Percentiles rank a stretch among this genome's conserved stretches.
phyloP scores from a whole-genome alignment of 2,797 vertebrate species.

The Muraenolepis orangiensis region DNA sequence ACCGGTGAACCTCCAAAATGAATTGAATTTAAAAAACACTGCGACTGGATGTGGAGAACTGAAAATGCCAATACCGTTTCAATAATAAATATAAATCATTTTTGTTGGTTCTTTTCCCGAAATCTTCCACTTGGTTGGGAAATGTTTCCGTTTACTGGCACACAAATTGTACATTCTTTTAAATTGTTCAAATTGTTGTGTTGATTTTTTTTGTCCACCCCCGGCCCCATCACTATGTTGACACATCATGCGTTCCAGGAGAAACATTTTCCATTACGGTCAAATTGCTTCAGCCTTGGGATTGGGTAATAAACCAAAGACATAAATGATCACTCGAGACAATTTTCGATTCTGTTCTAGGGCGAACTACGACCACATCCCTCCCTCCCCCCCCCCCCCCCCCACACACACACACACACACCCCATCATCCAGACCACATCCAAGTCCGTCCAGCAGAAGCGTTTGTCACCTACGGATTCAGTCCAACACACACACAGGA shows the following conservation, averaged over 20 bases:
- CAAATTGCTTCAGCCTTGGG: background rate
- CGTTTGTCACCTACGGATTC: background rate
- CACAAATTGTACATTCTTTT: too few species aligned
- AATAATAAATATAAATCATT: background rate
- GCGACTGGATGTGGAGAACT: background rate
- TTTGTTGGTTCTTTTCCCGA: background rate
- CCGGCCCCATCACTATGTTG: background rate
- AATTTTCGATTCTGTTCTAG: background rate
- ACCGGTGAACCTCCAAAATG: conserved; percentile 34
- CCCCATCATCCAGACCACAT: too few species aligned
- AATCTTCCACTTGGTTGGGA: background rate
- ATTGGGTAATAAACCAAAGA: background rate
- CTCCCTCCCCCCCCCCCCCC: too few species aligned
- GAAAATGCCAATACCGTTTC: background rate
- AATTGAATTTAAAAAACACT: conserved; percentile 18
- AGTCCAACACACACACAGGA: background rate
- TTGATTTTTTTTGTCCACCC: too few species aligned
- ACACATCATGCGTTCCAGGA: background rate
- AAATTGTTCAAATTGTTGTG: too few species aligned
- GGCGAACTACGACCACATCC: background rate
- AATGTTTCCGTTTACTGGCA: background rate
- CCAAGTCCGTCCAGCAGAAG: too few species aligned
- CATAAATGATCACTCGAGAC: background rate
- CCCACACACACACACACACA: too few species aligned
- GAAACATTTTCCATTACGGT: background rate